Evolutionary conservation across 2,888 invertebrate species (phyloP), one percentile per base, ranked within the genome.

Genomic region (Cephus pulcher): DNA sequence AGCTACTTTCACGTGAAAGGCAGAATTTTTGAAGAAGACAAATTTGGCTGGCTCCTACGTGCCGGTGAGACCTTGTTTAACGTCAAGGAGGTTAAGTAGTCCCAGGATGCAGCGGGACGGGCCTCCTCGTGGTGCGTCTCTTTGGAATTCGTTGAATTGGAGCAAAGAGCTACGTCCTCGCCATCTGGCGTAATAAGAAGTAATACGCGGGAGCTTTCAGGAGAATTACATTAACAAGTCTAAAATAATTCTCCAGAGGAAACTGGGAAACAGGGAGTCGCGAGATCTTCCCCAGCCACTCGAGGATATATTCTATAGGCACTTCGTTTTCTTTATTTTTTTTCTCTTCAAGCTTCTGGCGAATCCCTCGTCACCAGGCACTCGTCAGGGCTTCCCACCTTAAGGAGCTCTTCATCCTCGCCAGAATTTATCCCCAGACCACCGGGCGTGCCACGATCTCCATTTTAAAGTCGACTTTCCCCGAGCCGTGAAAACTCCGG

Each of bases 181-280:
- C 23, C 56, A 56, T 56, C 56, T 56, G 56, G 56, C 23, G 56
- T 37, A 56, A 56, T 23, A 56, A 23, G 56, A 56, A 56, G 56
- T 56, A 56, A 56, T 56, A 56, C 71, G 71, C 71, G 34, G 30
- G 30, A 74, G 84, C 86, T 86, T 84, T 85, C 80, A 85, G 78
- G 82, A 77, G 82, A 85, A 85, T 85, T 85, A 82, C 85, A 85
- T 85, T 85, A 85, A 85, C 86, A 85, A 85, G 85, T 85, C 85
- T 85, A 86, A 85, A 85, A 86, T 86, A 82, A 85, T 86, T 56
- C 56, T 56, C 56, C 69, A 15, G 77, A 77, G 71, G 23, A 33
- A 71, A 71, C 33, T 34, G 33, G 11, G 34, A 32, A 71, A 32
- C 71, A 23, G 23, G 71, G 33, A 34, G 71, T 71, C 71, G 71